Evolutionary conservation across 2,888 invertebrate genomes (phyloP), one percentile per base, ranked within the genome.

Genomic region (Pseudoips prasinana): DNA sequence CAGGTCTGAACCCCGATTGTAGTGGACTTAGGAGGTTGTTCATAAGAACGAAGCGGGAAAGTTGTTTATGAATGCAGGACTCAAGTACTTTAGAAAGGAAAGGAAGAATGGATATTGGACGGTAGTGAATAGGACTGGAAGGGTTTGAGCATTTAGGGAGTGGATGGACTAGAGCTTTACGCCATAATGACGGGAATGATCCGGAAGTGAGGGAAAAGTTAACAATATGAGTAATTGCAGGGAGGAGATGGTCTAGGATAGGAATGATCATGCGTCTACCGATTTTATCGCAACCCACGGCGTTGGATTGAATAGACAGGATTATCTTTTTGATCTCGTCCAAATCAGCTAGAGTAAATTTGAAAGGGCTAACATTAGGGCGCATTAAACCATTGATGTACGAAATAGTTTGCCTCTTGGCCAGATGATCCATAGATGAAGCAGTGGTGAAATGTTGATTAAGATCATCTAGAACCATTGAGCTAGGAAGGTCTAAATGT

Each of bases 71-170:
- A 1, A 22, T 33, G 23, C 25, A 25, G 4, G 39, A 9, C 14
- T 46, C 46, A 0, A 49, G 19, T 1, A 43, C 33, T 29, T 48
- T 42, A 8, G 40, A 43, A 3, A 46, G 22, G 7, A 14, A 42
- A 32, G 41, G 39, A 1, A 39, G 14, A n/a, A 38, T 28, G 8
- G 32, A 38, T n/a, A 33, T 33, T 1, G 36, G 36, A 3, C 33
- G 31, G 7, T 23, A 24, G 8, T 30, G 22, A 3, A 17, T 3
- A 6, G 14, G 10, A 11, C 22, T 8, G 7, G 25, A 9, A 8
- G 30, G 30, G 10, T 19, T 26, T 3, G 26, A 23, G 1, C 17
- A 8, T 25, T 25, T 25, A n/a, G 27, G 10, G 5, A 22, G 6
- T n/a, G 25, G 25, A 10, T 7, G 7, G 1, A 35, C 17, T 10